These are phyloP conservation scores for Amphiprion ocellaris DNA, from an alignment of 2,113 vertebrate genomes.

Conservation along the genomic window DNA sequence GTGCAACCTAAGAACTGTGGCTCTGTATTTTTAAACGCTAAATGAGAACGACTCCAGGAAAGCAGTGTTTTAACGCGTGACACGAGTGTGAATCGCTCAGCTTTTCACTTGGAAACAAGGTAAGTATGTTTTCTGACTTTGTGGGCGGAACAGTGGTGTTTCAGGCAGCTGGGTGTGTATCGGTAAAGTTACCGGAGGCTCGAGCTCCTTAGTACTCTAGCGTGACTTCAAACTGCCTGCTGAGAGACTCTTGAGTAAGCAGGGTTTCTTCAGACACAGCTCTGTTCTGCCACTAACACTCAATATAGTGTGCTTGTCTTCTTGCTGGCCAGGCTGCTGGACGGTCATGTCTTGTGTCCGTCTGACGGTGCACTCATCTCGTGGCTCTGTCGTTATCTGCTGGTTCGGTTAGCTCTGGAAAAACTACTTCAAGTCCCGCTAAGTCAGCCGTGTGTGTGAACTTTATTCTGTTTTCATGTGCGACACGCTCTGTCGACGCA, in stretches of 20 bases:
- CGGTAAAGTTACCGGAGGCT: slow-evolving; percentile 24
- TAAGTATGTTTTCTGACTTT: slow-evolving; percentile 7
- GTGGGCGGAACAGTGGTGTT: not conserved
- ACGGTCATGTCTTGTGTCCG: no score
- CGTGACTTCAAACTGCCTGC: not conserved
- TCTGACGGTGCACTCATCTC: no score
- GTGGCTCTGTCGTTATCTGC: no score
- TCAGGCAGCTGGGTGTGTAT: not conserved
- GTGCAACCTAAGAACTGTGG: not conserved
- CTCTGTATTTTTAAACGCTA: not conserved
- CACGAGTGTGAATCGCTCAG: not conserved
- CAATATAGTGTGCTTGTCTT: no score
- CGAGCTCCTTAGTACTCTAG: not conserved
- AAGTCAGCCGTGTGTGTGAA: no score
- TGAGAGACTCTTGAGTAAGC: not conserved
- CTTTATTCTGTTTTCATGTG: no score
- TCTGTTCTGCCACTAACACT: no score
- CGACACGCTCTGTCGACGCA: no score
- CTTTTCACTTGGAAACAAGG: not conserved
- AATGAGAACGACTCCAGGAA: slow-evolving; percentile 9
- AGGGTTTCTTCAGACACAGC: no score
- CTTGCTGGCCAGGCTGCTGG: no score
- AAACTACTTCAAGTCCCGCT: no score
- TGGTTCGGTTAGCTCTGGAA: no score
- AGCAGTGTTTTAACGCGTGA: not conserved